phyloP scores from a whole-genome alignment of 2,797 vertebrate species.

The Alosa sapidissima region DNA sequence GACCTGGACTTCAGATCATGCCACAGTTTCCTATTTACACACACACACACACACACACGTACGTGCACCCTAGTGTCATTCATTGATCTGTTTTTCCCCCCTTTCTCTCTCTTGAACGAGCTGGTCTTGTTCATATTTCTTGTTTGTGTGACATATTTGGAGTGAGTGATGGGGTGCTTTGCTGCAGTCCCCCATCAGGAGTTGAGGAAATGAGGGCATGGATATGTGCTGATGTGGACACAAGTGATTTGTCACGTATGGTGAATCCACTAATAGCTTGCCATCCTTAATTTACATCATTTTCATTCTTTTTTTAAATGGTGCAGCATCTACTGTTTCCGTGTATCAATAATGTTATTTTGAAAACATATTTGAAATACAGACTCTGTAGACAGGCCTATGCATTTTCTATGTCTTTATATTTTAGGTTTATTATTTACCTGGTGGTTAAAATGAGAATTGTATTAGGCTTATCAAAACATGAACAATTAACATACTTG shows the following conservation, averaged over 20 bases:
- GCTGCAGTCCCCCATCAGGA: not conserved
- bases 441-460: not conserved
- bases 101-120: not conserved
- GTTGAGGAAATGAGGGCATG: not conserved
- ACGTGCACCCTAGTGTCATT: not conserved
- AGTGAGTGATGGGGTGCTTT: not conserved
- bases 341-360: not conserved
- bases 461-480: not conserved
- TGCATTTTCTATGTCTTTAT: not conserved
- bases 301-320: not conserved
- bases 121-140: not conserved
- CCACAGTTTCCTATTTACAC: not conserved
- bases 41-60: conserved; percentile 33
- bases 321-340: not conserved
- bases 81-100: not conserved
- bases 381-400: not conserved
- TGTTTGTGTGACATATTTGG: not conserved
- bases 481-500: not conserved
- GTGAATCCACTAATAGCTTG: conserved; percentile 5
- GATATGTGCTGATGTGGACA: not conserved
- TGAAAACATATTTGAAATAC: not conserved
- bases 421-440: not conserved
- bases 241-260: not conserved
- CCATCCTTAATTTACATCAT: not conserved
- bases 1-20: not conserved